A percentile compares a stretch with the other conserved stretches of the same genome.
Conservation (phyloP, 2,113 vertebrate species). For the Blennius ocellaris region DNA sequence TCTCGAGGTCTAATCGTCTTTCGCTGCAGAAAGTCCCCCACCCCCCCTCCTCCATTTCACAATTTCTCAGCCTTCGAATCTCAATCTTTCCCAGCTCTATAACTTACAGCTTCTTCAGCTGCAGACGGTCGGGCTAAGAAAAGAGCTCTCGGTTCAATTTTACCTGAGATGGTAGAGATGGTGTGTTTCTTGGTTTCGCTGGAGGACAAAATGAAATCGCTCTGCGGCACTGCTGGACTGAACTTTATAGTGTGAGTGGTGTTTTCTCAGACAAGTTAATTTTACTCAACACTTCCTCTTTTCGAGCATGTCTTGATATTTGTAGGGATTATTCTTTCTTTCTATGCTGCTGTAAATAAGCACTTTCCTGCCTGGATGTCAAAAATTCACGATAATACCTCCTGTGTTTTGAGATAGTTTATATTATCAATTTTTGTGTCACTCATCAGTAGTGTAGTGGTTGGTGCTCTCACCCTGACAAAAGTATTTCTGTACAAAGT, state of each 20-base stretch:
- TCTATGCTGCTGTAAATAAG: too few relatives aligned
- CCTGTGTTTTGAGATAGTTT: too few relatives aligned
- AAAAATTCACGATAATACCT: too few relatives aligned
- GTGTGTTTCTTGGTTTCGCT: neutral
- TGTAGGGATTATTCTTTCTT: too few relatives aligned
- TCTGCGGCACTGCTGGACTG: neutral
- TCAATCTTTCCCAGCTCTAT: slow-evolving; percentile 17
- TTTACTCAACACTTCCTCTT: too few relatives aligned
- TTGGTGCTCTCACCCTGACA: too few relatives aligned
- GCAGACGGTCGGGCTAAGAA: neutral
- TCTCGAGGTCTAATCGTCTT: slow-evolving; percentile 8
- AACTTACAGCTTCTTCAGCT: neutral
- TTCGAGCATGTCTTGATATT: too few relatives aligned
- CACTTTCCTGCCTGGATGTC: too few relatives aligned
- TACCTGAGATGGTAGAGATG: slow-evolving; percentile 1
- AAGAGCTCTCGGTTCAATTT: neutral
- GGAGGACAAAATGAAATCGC: neutral
- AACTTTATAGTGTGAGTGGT: neutral
- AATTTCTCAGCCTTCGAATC: slow-evolving; percentile 15
- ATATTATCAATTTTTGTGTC: too few relatives aligned
- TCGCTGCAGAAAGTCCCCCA: slow-evolving; percentile 1
- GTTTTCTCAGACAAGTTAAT: neutral
- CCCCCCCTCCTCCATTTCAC: neutral
- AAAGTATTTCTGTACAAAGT: too few relatives aligned
- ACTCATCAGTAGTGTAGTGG: too few relatives aligned